Percentiles rank a stretch among this genome's conserved stretches.
phyloP scores from a whole-genome alignment of 1,140 invertebrate genomes.

The Lepeophtheirus salmonis region DNA sequence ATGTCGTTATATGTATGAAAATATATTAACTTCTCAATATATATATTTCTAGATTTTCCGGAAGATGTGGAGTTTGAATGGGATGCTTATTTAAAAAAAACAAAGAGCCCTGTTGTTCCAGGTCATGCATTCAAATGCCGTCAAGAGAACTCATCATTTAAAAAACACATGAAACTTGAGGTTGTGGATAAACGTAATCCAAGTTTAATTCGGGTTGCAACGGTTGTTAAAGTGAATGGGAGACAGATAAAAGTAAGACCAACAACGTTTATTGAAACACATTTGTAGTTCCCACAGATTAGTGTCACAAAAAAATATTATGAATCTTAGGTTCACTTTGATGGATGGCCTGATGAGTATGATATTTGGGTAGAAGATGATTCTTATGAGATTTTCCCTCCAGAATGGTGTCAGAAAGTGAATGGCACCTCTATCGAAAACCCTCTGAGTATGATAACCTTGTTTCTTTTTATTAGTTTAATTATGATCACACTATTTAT shows the following conservation, averaged over 20 bases:
- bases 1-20: constrained; percentile 36
- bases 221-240: constrained; percentile 45
- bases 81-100: constrained; percentile 60
- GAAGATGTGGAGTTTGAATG: constrained; percentile 32
- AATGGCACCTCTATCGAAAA: background rate
- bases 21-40: background rate
- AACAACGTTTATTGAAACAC: no score
- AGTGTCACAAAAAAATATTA: background rate
- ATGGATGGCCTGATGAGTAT: constrained; percentile 69
- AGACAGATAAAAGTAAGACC: constrained; percentile 22
- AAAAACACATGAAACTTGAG: constrained; percentile 69
- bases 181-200: constrained; percentile 68
- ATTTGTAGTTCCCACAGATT: no score
- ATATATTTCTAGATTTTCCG: background rate
- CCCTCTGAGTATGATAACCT: background rate
- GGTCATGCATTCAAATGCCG: constrained; percentile 57
- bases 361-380: constrained; percentile 80
- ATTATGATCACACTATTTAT: background rate
- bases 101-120: constrained; percentile 53
- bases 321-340: constrained; percentile 49
- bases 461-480: background rate
- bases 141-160: constrained; percentile 44
- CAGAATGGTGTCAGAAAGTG: constrained; percentile 45
- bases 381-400: constrained; percentile 62
- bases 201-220: constrained; percentile 61